Base-by-base conservation (phyloP, 2,888 invertebrate species). In the Acrocera orbiculus region DNA sequence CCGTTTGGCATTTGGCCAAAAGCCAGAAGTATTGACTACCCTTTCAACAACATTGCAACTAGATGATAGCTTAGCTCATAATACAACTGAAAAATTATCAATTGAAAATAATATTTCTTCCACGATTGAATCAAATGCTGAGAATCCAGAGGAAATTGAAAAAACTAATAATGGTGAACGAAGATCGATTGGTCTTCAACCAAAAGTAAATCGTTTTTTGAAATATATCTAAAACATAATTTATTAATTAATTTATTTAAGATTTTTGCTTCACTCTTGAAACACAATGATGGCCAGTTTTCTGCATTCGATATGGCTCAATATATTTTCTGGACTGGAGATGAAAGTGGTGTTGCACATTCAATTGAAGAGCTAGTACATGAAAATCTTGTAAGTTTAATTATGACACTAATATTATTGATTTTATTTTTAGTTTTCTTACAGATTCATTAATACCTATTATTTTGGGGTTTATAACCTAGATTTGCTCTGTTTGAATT, bases 281-380 rank as follows among this genome's bases (percentile, higher is more conserved):
- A 68, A 1, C 69, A 67, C 46, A 54, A 65, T 6, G 73, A 69
- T 32, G 69, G 73, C 3, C 76, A 77, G 47, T 79, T 79, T 49
- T 73, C 78, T 0, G 77, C 82, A 0, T 62, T 76, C 33, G 81
- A 82, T 47, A 76, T 82, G 73, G 81, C 82, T 0, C 78, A 80
- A 49, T 82, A 82, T 46, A 74, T 82, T 3, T 79, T 78, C 53
- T 79, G 78, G 75, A 81, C 81, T 1, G 80, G 80, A 0, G 81
- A 82, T 50, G 80, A 82, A 50, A 70, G 71, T 32, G 77, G 81
- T 5, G 80, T 82, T 2, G 76, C 79, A 1, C 58, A 71, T 5
- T 77, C 80, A 9, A 73, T 82, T 15, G 76, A 80, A 49, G 79
- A 80, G 44, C 76, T 80, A 47, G 65, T 82, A 13, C 73, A 76